Base-by-base conservation (phyloP, 2,113 vertebrate genomes). In the Callipepla squamata region DNA sequence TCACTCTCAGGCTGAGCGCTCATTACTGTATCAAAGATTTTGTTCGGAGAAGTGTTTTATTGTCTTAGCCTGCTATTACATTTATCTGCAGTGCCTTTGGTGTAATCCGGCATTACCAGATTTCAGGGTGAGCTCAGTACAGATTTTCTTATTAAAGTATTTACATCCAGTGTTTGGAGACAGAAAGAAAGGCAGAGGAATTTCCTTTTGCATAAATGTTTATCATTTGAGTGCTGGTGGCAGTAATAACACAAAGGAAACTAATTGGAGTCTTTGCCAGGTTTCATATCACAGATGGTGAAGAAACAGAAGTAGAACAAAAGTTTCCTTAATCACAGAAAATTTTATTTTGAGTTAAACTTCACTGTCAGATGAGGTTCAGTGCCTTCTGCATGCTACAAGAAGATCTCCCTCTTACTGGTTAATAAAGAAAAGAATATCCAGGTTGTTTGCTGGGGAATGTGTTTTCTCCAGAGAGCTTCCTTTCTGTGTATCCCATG, bases 271-370 rank as follows among this genome's bases (percentile, higher is more conserved):
- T 28, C 93, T 94, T 92, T 95, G 94, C 93, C 90, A 96, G 90
- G 73, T 85, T 96, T 94, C 3, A 1, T 90, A 81, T 93, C 95
- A 86, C 93, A 95, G 96, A 94, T 96, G 94, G 94, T 72, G 91
- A 90, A 93, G 93, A 93, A 94, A 92, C 59, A 93, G 75, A 80
- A 95, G 81, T 85, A 93, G 92, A 96, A 94, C 82, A 94, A 96
- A 96, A 95, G 90, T 96, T 96, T 95, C 48, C 65, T 76, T 95
- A 93, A 93, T 95, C 82, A 75, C 72, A 92, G 76, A 63, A 92
- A 91, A 86, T 67, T 62, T 53, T 82, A 70, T 73, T 82, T 94
- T 72, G 65, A 85, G 73, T 91, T 90, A 91, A 96, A 93, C 68
- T 93, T 85, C 36, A 45, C 2, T 95, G 91, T 94, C 89, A 93